phyloP scores from a whole-genome alignment of 2,797 vertebrate species.

The Thaleichthys pacificus region DNA sequence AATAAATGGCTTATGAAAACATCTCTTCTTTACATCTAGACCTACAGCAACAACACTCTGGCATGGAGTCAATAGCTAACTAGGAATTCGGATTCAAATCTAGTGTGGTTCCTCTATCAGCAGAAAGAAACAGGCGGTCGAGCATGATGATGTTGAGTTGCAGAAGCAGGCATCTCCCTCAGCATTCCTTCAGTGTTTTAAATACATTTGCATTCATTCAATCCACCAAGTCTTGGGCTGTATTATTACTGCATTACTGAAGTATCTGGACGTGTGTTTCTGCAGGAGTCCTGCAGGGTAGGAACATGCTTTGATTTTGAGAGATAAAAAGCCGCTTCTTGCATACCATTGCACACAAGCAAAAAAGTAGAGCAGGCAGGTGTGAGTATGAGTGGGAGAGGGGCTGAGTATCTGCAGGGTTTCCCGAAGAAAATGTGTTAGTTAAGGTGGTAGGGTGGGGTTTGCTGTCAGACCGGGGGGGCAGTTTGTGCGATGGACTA shows the following conservation, averaged over 20 bases:
- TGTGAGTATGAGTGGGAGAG: constrained; percentile 6
- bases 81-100: constrained; percentile 67
- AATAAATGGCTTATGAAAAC: too few relatives aligned
- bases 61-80: constrained; percentile 39
- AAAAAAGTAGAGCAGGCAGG: background rate
- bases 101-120: constrained; percentile 73
- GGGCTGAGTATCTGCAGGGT: background rate
- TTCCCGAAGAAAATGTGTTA: too few relatives aligned
- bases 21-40: constrained; percentile 28
- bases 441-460: too few relatives aligned
- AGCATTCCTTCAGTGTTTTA: constrained; percentile 61
- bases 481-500: too few relatives aligned
- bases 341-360: background rate
- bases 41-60: background rate
- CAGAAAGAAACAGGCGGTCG: too few relatives aligned
- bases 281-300: constrained; percentile 1
- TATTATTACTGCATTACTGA: constrained; percentile 63
- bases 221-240: constrained; percentile 37
- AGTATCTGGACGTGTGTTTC: constrained; percentile 40
- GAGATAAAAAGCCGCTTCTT: background rate
- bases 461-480: too few relatives aligned
- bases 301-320: constrained; percentile 7
- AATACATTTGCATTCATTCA: constrained; percentile 72
- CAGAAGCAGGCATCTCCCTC: constrained; percentile 40
- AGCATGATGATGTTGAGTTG: background rate